Conservation (phyloP, 1,140 invertebrate species). For the Charaxes varanes region DNA sequence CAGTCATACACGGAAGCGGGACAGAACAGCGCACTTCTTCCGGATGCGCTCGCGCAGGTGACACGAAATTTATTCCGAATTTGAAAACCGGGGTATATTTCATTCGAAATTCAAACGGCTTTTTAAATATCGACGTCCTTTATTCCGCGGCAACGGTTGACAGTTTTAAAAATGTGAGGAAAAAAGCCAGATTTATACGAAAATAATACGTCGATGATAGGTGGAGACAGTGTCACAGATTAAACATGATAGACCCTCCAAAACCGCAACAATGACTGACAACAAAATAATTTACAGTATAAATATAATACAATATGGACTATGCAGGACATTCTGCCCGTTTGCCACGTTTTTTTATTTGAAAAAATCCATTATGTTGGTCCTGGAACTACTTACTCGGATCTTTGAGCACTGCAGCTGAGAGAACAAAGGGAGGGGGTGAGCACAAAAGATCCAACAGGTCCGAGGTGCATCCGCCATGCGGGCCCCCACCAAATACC, state of each 20-base stretch:
- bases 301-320: too few species aligned
- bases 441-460: too few species aligned
- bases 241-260: conserved; percentile 5
- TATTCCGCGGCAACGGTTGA: conserved; percentile 58
- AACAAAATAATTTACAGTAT: too few species aligned
- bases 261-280: neutral
- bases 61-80: conserved; percentile 72
- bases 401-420: too few species aligned
- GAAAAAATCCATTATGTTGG: too few species aligned
- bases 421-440: too few species aligned
- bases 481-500: too few species aligned
- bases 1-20: conserved; percentile 30
- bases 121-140: conserved; percentile 71
- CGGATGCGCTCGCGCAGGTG: conserved; percentile 66
- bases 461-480: too few species aligned
- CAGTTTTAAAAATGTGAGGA: conserved; percentile 66
- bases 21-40: conserved; percentile 46
- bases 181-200: conserved; percentile 65
- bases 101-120: conserved; percentile 67
- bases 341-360: too few species aligned
- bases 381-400: too few species aligned
- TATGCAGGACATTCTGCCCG: too few species aligned
- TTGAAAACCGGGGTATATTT: conserved; percentile 69
- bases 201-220: conserved; percentile 49
- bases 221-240: conserved; percentile 27